phyloP scores from a whole-genome alignment of 2,113 vertebrate species.

The Tupaia tana region DNA sequence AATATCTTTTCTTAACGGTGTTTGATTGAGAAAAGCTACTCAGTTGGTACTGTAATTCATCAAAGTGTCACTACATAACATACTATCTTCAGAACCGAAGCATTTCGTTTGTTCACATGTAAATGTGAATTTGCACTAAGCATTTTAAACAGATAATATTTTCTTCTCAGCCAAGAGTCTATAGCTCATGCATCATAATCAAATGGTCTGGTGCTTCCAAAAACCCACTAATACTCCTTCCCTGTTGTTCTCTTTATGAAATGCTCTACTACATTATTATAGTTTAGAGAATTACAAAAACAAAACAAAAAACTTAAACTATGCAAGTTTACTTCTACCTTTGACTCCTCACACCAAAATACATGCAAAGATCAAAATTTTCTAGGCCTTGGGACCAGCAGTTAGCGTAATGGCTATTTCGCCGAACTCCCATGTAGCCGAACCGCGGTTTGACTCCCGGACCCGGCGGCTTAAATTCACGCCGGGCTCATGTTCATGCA shows the following conservation, averaged over 20 bases:
- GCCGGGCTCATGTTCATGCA: no score
- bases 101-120: not conserved
- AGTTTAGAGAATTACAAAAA: not conserved
- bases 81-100: not conserved
- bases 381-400: not conserved
- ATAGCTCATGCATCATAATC: not conserved
- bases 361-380: not conserved
- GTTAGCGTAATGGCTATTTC: no score
- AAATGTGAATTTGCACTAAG: not conserved
- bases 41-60: not conserved
- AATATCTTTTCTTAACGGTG: slow-evolving; percentile 1
- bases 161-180: not conserved
- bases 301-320: not conserved
- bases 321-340: not conserved
- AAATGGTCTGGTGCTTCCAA: not conserved
- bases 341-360: not conserved
- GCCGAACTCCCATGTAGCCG: no score
- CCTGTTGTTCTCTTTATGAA: not conserved
- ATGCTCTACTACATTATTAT: not conserved
- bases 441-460: no score
- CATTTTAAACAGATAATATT: slow-evolving; percentile 42
- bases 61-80: not conserved
- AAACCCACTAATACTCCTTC: not conserved
- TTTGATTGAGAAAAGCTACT: slow-evolving; percentile 6
- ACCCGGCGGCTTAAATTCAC: no score